These are phyloP conservation scores for Brachypodius melanocephalos DNA, from an alignment of 2,113 vertebrate species.

Conservation along the genomic window DNA sequence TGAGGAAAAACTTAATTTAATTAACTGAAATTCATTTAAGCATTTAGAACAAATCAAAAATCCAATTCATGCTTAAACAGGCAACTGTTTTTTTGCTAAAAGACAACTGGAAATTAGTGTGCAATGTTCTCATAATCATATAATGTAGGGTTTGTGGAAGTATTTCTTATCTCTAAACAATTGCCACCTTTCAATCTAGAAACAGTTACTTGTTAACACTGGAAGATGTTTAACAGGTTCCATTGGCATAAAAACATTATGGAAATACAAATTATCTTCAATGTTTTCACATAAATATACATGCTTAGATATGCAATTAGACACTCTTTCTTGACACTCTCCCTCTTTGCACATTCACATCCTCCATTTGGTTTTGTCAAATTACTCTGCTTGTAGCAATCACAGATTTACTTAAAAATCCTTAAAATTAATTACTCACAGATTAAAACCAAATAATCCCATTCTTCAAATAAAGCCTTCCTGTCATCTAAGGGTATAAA, in stretches of 20 bases:
- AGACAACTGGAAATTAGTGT: not conserved
- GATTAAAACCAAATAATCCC: not conserved
- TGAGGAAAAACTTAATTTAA: not conserved
- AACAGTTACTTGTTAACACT: not conserved
- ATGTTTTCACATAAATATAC: not conserved
- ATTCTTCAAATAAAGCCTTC: not conserved
- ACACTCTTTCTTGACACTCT: not conserved
- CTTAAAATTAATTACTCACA: not conserved
- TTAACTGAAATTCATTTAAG: not conserved
- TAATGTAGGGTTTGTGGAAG: not conserved
- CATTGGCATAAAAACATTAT: not conserved
- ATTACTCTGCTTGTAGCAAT: not conserved
- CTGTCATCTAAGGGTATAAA: not conserved
- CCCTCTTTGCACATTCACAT: not conserved
- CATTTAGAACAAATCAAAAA: not conserved
- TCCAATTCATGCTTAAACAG: not conserved
- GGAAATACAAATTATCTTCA: not conserved
- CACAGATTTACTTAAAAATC: not conserved
- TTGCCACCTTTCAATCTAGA: not conserved
- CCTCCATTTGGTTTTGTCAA: not conserved
- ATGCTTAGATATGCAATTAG: not conserved
- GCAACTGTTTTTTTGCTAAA: not conserved
- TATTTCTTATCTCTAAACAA: not conserved
- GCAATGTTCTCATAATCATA: not conserved
- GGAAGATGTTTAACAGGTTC: not conserved